A percentile compares a stretch with the other conserved stretches of the same genome.
Evolutionary conservation across 2,113 vertebrate species (phyloP).

Genomic region (Lasiurus borealis): DNA sequence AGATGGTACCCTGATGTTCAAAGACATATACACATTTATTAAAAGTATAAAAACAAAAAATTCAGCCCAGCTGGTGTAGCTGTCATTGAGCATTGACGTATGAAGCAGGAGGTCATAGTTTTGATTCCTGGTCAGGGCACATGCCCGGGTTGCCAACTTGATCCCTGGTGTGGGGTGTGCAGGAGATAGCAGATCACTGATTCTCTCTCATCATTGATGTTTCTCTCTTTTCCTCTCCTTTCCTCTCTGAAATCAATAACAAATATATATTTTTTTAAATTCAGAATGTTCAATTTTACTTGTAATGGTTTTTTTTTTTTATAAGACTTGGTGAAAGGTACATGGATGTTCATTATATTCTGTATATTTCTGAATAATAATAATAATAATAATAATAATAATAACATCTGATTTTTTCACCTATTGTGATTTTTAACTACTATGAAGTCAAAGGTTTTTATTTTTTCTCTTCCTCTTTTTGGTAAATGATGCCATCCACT

Average conservation of each 20-base stretch:
- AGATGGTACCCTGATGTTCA: not conserved
- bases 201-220: too few relatives aligned
- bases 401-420: constrained; percentile 31
- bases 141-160: too few relatives aligned
- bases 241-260: too few relatives aligned
- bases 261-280: not conserved
- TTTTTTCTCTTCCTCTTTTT: not conserved
- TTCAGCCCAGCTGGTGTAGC: not conserved
- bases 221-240: too few relatives aligned
- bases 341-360: constrained; percentile 10
- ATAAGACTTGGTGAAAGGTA: constrained; percentile 24
- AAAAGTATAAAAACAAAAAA: not conserved
- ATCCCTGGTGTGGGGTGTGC: too few relatives aligned
- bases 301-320: constrained; percentile 47
- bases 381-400: not conserved
- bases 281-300: not conserved
- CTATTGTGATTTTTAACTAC: not conserved
- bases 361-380: not conserved
- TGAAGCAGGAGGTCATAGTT: too few relatives aligned
- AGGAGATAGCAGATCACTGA: too few relatives aligned
- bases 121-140: too few relatives aligned
- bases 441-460: not conserved
- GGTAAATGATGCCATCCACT: not conserved
- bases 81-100: too few relatives aligned
- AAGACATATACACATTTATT: not conserved